Base-by-base conservation (phyloP, 2,888 invertebrate species). In the Lasioglossum lativentre region DNA sequence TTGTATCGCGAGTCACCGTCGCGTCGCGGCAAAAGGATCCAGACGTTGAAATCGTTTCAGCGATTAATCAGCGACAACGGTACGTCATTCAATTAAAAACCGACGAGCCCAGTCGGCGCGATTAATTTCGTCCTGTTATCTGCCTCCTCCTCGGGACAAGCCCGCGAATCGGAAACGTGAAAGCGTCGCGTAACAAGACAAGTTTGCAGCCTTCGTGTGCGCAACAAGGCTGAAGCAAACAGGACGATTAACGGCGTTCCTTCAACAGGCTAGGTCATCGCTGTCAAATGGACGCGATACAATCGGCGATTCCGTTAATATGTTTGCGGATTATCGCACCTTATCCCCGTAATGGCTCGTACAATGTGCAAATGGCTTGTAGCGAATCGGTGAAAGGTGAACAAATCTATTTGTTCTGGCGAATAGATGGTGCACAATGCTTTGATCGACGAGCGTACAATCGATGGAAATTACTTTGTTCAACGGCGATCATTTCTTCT, bases 191-290 rank as follows among this genome's bases (percentile, higher is more conserved):
- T 30, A 77, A 72, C 40, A 38, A 70, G 63, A 16, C 30, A 16
- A 23, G 72, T 16, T 45, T 2, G 63, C 16, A 70, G 34, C 56
- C 72, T 66, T 79, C n/a, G 59, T 40, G 16, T 40, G 19, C 45
- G 47, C 27, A 40, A 80, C 66, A 19, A 45, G 42, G 16, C 63
- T 80, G 72, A 27, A n/a, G 34, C 23, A n/a, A 72, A 66, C 42
- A 45, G 3, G 30, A 38, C 2, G 59, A 75, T 81, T 38, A 56
- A 71, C 52, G 47, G 42, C 4, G 52, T 66, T 23, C 5, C 63
- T 81, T 34, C 34, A 63, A 71, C 10, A 12, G 3, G 34, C 74
- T 56, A 45, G 74, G 68, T 59, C 68, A 74, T 6, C 23, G 16
- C 1, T 16, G 42, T 40, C 19, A 6, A 66, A n/a, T 16, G 5